phyloP scores from a whole-genome alignment of 2,797 vertebrate genomes.

The Enteromius viviparus region DNA sequence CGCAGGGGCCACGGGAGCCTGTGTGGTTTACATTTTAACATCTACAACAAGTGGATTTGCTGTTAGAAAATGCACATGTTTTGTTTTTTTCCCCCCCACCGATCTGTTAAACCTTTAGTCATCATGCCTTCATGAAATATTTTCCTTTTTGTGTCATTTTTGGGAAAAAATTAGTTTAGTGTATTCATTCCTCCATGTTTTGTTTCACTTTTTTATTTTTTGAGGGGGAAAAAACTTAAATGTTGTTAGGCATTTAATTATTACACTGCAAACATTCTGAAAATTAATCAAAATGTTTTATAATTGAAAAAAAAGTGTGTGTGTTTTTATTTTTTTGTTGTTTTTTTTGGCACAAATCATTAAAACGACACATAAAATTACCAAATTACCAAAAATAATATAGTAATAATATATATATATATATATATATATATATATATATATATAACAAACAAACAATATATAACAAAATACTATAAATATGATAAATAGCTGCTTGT shows the following conservation, averaged over 20 bases:
- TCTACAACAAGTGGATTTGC: conserved; percentile 57
- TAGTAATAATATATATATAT: too few species aligned
- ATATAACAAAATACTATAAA: too few species aligned
- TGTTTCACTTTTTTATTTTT: background rate
- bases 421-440: too few species aligned
- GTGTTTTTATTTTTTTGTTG: too few species aligned
- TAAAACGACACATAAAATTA: background rate
- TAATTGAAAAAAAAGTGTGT: background rate
- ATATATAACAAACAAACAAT: too few species aligned
- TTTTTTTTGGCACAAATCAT: background rate
- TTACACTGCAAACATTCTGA: background rate
- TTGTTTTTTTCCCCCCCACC: conserved; percentile 35
- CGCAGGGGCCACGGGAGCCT: conserved; percentile 48
- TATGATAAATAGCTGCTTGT: background rate
- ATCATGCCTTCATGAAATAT: conserved; percentile 29
- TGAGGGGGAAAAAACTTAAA: background rate
- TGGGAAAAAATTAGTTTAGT: background rate
- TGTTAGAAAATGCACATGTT: conserved; percentile 48
- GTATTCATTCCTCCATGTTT: background rate
- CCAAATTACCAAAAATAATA: background rate
- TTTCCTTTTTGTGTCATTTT: background rate
- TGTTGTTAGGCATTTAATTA: background rate
- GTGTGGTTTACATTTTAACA: conserved; percentile 62
- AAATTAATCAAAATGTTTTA: background rate
- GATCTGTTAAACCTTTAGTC: conserved; percentile 37